Conservation (phyloP, 2,113 vertebrate species). For the Melanotaenia duboulayi region DNA sequence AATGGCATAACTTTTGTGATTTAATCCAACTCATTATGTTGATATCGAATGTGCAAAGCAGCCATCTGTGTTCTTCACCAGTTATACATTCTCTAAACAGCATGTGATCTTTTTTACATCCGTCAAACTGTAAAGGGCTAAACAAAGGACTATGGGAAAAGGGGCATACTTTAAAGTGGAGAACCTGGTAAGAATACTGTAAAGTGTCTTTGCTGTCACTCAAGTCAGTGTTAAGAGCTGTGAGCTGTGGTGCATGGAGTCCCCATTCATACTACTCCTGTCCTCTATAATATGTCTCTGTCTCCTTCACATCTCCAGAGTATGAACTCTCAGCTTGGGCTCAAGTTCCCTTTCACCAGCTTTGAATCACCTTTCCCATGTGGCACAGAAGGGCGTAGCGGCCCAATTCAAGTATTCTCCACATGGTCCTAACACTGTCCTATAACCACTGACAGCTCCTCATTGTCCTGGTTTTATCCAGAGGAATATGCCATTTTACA, state of each 20-base stretch:
- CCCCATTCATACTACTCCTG: conserved; percentile 42
- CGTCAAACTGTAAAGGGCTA: conserved; percentile 8
- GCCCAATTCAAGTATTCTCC: conserved; percentile 51
- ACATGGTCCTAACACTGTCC: conserved; percentile 33
- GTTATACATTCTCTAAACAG: neutral
- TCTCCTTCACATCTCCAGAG: conserved; percentile 43
- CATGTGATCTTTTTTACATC: neutral
- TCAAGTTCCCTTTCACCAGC: conserved; percentile 50
- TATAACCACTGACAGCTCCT: conserved; percentile 43
- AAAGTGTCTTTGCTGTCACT: conserved; percentile 51
- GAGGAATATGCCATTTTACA: conserved; percentile 49
- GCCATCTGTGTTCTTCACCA: neutral
- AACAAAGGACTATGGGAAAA: neutral
- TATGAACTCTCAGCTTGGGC: conserved; percentile 35
- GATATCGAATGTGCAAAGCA: neutral
- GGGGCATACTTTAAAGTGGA: conserved; percentile 22
- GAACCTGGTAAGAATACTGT: conserved; percentile 35
- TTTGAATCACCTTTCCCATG: conserved; percentile 53
- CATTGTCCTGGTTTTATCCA: conserved; percentile 60
- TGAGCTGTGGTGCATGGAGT: conserved; percentile 47
- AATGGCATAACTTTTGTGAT: too few species aligned
- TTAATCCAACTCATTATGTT: too few species aligned
- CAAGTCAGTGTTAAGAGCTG: conserved; percentile 35
- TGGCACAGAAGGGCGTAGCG: conserved; percentile 35
- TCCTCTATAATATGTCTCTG: conserved; percentile 55